These are phyloP conservation scores for Hapalemur alaotrensis DNA, from an alignment of 2,797 vertebrate genomes.

Conservation along the genomic window DNA sequence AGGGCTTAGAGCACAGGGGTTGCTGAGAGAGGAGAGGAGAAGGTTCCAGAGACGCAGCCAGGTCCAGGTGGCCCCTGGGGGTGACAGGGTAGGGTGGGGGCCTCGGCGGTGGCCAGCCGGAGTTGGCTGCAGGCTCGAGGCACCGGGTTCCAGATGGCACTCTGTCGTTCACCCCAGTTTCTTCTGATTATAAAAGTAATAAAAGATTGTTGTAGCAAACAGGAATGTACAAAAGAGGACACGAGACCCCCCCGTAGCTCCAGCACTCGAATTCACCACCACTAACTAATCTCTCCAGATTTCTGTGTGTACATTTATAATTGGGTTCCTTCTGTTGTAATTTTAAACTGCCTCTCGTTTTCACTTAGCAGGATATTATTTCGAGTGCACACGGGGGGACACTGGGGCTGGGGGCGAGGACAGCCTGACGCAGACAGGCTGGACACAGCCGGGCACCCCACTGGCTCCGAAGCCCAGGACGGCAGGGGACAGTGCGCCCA, in stretches of 20 bases:
- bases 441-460: rapidly evolving
- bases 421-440: rapidly evolving
- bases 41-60: neutral
- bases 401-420: neutral
- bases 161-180: neutral
- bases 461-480: neutral
- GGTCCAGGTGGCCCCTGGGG: neutral
- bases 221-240: rapidly evolving
- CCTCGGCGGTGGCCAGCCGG: rapidly evolving
- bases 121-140: too few relatives aligned
- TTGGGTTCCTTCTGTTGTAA: rapidly evolving
- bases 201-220: neutral
- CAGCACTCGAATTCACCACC: rapidly evolving
- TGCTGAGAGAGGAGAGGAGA: neutral
- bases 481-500: neutral
- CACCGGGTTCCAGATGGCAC: neutral
- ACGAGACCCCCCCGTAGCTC: neutral
- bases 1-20: neutral
- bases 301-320: rapidly evolving
- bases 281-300: rapidly evolving
- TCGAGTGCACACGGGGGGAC: neutral
- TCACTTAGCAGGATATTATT: rapidly evolving
- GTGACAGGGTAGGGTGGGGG: rapidly evolving
- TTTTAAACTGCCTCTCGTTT: rapidly evolving
- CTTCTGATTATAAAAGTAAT: neutral